These are phyloP conservation scores for Dione juno DNA, from an alignment of 2,888 invertebrate species.

Conservation along the genomic window DNA sequence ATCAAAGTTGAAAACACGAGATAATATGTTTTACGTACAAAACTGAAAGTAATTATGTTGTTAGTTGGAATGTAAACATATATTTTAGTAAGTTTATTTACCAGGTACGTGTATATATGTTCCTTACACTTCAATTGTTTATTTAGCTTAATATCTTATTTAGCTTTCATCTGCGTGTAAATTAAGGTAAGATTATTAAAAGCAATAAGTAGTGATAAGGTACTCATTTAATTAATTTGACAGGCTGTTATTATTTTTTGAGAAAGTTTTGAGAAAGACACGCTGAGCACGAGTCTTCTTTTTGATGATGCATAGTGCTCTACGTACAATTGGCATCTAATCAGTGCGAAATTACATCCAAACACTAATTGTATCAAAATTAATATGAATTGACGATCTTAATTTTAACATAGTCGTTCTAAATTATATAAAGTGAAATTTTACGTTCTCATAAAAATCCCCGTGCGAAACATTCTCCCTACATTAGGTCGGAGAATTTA, in stretches of 20 bases:
- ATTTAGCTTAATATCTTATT: not conserved
- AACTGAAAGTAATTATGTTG: slow-evolving; percentile 6
- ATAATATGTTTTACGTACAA: slow-evolving; percentile 14
- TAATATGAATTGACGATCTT: slow-evolving; percentile 3
- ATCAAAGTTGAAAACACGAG: slow-evolving; percentile 32
- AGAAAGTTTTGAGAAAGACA: too few relatives aligned
- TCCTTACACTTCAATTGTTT: slow-evolving; percentile 22
- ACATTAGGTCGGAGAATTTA: slow-evolving; percentile 25
- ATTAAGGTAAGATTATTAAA: too few relatives aligned
- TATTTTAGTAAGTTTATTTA: not conserved
- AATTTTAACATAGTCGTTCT: slow-evolving; percentile 37
- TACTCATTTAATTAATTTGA: too few relatives aligned
- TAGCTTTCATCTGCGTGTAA: not conserved
- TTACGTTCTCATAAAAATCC: slow-evolving; percentile 70
- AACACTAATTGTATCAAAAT: not conserved
- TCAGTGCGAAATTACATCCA: not conserved
- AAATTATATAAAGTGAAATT: slow-evolving; percentile 67
- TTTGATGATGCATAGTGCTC: too few relatives aligned
- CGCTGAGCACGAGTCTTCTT: too few relatives aligned
- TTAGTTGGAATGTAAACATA: not conserved
- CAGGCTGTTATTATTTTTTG: too few relatives aligned
- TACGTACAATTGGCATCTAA: too few relatives aligned
- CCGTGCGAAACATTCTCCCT: slow-evolving; percentile 51
- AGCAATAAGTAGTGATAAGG: too few relatives aligned
- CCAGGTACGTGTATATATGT: too few relatives aligned